Base-by-base conservation (phyloP, 2,797 vertebrate species). In the Rhinichthys osculus region DNA sequence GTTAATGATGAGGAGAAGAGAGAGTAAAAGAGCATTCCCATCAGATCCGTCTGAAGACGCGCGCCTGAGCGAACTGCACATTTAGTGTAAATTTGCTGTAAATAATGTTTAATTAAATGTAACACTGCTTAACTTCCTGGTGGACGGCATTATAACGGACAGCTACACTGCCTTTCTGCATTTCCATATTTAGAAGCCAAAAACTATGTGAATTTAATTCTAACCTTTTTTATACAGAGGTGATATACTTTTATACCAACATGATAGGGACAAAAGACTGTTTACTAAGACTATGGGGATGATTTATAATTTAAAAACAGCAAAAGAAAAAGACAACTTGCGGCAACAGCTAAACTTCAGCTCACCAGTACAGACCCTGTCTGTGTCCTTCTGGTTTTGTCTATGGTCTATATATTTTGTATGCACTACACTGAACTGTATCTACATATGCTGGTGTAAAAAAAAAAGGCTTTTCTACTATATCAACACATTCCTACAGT, bases 1-100 rank as follows among this genome's bases (percentile, higher is more conserved):
- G 96, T 91, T 98, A 98, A 96, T 94, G 66, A 67, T 4, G 76
- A 90, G 85, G 76, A 74, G 42, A 64, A 23, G 21, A 64, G 54
- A 79, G 80, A 66, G 35, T 30, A 71, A 77, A 77, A n/a, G 74
- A 78, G 76, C 13, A 13, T 84, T 77, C 33, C 42, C 42, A 54
- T 59, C 78, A 77, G 80, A 80, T 83, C 84, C 33, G 7, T 66
- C 81, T 40, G 78, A 81, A 33, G 42, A 21, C 10, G 42, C 44
- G 44, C 50, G 14, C 30, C 57, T 54, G 27, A 67, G 10, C 19
- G 2, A 85, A 64, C 69, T 86, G 81, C 84, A 86, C 52, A 81
- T 83, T 81, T 57, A 77, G 19, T 89, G 38, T 76, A 40, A 70
- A 76, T 86, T 78, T 87, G 23, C 81, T 86, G 86, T 87, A 86